A percentile compares a stretch with the other conserved stretches of the same genome.
phyloP scores from a whole-genome alignment of 2,113 vertebrate genomes.

The Alectura lathami region DNA sequence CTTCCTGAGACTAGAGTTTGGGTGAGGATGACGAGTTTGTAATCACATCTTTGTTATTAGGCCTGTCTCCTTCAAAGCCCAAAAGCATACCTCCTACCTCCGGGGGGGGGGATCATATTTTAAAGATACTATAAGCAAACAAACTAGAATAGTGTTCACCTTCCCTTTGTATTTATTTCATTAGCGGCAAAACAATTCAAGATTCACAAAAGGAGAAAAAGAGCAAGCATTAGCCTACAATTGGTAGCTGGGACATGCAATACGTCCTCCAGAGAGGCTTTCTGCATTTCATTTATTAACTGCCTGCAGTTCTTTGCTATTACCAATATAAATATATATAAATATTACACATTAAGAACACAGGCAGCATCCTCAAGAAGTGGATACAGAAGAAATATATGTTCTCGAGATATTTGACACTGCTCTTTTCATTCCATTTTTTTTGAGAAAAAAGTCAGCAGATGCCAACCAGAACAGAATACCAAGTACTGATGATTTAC shows the following conservation, averaged over 20 bases:
- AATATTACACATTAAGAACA: not conserved
- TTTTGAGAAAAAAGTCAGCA: not conserved
- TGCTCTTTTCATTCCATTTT: not conserved
- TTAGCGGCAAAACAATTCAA: not conserved
- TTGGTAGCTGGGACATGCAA: not conserved
- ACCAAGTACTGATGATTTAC: not conserved
- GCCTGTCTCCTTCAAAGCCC: not conserved
- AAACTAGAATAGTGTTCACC: not conserved
- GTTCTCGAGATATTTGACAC: not conserved
- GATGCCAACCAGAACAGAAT: not conserved
- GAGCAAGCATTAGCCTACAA: not conserved
- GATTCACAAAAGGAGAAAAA: not conserved
- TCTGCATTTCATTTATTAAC: not conserved
- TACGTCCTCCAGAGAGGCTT: not conserved
- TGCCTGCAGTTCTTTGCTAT: not conserved
- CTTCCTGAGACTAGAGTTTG: not conserved
- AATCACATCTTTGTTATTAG: not conserved
- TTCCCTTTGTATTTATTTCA: not conserved
- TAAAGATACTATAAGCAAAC: not conserved
- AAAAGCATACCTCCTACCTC: not conserved
- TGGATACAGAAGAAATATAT: not conserved
- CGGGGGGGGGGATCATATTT: not conserved
- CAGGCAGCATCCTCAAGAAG: not conserved
- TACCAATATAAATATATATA: not conserved
- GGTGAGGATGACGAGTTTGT: not conserved